Percentiles rank a stretch among this genome's conserved stretches.
Evolutionary conservation across 1,140 invertebrate genomes (phyloP).

Genomic region (Archegozetes longisetosus): DNA sequence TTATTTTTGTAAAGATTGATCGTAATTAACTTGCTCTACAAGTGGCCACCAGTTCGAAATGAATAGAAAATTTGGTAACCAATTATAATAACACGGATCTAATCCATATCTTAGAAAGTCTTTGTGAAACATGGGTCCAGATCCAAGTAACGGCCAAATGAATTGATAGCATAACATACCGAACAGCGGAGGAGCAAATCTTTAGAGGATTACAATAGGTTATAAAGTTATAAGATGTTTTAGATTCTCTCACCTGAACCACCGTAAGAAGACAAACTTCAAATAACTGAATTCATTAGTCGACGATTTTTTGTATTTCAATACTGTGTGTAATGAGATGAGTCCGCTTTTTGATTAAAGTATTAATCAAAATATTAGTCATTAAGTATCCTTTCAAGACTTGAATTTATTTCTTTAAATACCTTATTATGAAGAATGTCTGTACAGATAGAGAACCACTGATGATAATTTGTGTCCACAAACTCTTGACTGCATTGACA

Average conservation of each 20-base stretch:
- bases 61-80: slow-evolving; percentile 12
- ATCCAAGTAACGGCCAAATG: slow-evolving; percentile 3
- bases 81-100: slow-evolving; percentile 11
- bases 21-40: neutral
- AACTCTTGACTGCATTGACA: neutral
- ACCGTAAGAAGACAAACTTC: slow-evolving; percentile 5
- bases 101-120: slow-evolving; percentile 5
- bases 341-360: slow-evolving; percentile 1
- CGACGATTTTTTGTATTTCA: slow-evolving; percentile 4
- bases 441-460: slow-evolving; percentile 5
- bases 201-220: neutral
- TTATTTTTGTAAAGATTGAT: no score
- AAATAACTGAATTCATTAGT: neutral
- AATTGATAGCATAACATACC: slow-evolving; percentile 11
- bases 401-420: neutral
- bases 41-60: slow-evolving; percentile 11
- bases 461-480: slow-evolving; percentile 9
- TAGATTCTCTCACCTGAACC: neutral
- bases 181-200: slow-evolving; percentile 6
- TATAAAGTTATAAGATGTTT: neutral
- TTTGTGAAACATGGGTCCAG: slow-evolving; percentile 9
- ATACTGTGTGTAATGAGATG: slow-evolving; percentile 7
- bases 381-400: neutral
- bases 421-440: slow-evolving; percentile 4
- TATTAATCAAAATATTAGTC: neutral